Evolutionary conservation across 2,888 invertebrate species (phyloP), one percentile per base, ranked within the genome.

Genomic region (Drosophila paranaensis): DNA sequence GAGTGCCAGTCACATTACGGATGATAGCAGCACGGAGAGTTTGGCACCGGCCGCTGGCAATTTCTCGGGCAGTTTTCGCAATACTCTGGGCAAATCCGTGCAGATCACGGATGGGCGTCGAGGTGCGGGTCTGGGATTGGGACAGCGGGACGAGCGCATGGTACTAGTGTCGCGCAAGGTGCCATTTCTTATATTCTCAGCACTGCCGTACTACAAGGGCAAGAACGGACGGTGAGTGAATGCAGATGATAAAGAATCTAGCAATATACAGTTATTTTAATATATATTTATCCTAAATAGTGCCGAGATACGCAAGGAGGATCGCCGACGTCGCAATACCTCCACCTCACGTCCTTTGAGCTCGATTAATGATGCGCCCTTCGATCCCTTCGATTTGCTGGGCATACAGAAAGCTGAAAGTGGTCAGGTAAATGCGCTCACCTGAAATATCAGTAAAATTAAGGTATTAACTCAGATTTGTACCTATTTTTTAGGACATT

Each of bases 181-280:
- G 65, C 98, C 98, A 40, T 96, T 98, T 93, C 94, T 96, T 81
- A 94, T 98, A 71, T 98, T 96, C 92, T 98, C 98, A 43, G 95
- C 97, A 62, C 95, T 98, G 90, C 97, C 98, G 40, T 98, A 97
- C 91, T 95, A 95, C 64, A 95, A 95, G 91, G 95, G 95, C 83
- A 94, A 95, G 68, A 94, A 93, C 90, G 94, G 94, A 82, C 94
- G 95, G 95, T 95, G 91, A 92, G 93, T 90, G 6, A 11, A 25
- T 16, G 13, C 2, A 25, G 30, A n/a, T 20, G n/a, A 10, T 16
- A 13, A 8, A 8, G 13, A 45, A 25, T 43, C 1, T 6, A 11
- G 2, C 14, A 25, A 20, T 46, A 9, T 14, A 25, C 4, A 6
- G 0, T 8, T n/a, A 37, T 9, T 0, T 2, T 25, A 13, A 51